These are phyloP conservation scores for Papilio aristodemus DNA, from an alignment of 1,140 invertebrate genomes.

Conservation along the genomic window DNA sequence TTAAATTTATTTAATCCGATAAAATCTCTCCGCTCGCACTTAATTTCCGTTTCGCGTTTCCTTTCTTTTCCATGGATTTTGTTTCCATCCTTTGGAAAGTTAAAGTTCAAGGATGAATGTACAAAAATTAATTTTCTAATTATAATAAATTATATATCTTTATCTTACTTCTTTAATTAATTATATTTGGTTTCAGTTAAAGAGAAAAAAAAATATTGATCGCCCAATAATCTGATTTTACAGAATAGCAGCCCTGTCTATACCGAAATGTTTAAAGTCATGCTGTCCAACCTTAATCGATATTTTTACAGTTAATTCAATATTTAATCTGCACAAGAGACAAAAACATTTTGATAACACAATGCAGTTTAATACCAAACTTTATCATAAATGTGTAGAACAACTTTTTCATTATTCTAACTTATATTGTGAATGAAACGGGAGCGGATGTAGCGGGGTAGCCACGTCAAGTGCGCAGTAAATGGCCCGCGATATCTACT, in stretches of 20 bases:
- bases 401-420: neutral
- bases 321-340: no score
- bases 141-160: neutral
- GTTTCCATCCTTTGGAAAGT: slow-evolving; percentile 2
- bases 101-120: slow-evolving; percentile 4
- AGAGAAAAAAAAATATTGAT: no score
- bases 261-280: no score
- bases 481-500: slow-evolving; percentile 17
- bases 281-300: no score
- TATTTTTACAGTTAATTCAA: no score
- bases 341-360: no score
- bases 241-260: no score
- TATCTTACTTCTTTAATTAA: no score
- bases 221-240: no score
- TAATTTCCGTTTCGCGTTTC: slow-evolving; percentile 23
- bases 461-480: neutral
- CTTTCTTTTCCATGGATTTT: slow-evolving; percentile 9
- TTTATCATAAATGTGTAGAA: slow-evolving; percentile 13
- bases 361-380: neutral
- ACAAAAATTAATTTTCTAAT: neutral
- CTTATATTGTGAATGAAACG: slow-evolving; percentile 14
- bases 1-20: slow-evolving; percentile 23
- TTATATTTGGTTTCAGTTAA: no score
- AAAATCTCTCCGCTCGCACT: slow-evolving; percentile 18
- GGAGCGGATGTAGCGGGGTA: neutral